phyloP scores from a whole-genome alignment of 2,797 vertebrate genomes.

The Somateria mollissima region DNA sequence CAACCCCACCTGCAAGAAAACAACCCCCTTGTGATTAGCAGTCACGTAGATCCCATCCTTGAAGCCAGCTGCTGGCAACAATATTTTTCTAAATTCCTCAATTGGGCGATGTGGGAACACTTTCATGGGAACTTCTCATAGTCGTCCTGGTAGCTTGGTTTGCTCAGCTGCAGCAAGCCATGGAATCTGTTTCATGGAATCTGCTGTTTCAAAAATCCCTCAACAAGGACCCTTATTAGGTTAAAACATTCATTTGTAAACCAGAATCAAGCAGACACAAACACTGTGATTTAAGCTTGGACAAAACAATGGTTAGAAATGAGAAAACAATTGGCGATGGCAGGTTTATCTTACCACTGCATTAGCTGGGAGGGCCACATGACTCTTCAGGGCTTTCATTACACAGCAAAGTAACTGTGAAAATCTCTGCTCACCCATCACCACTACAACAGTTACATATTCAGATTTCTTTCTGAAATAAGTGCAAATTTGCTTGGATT shows the following conservation, averaged over 20 bases:
- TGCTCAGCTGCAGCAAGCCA: too few relatives aligned
- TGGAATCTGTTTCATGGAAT: too few relatives aligned
- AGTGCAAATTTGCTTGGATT: constrained; percentile 54
- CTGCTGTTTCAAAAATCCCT: too few relatives aligned
- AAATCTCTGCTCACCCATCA: background rate
- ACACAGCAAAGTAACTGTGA: background rate
- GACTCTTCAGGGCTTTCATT: background rate
- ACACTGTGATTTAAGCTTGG: background rate
- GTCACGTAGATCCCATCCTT: too few relatives aligned
- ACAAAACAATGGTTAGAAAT: background rate
- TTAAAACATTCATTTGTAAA: background rate
- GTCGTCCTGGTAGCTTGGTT: too few relatives aligned
- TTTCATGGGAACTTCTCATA: too few relatives aligned
- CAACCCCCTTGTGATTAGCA: too few relatives aligned
- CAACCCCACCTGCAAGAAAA: too few relatives aligned
- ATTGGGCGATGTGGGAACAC: too few relatives aligned
- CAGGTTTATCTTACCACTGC: background rate
- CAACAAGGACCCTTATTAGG: background rate
- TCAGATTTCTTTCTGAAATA: constrained; percentile 42
- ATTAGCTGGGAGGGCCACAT: background rate
- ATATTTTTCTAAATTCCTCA: too few relatives aligned
- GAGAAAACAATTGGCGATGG: background rate
- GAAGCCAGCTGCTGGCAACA: too few relatives aligned
- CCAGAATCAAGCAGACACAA: background rate
- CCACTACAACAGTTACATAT: background rate